phyloP scores from a whole-genome alignment of 2,113 vertebrate genomes.

The Xiphias gladius region DNA sequence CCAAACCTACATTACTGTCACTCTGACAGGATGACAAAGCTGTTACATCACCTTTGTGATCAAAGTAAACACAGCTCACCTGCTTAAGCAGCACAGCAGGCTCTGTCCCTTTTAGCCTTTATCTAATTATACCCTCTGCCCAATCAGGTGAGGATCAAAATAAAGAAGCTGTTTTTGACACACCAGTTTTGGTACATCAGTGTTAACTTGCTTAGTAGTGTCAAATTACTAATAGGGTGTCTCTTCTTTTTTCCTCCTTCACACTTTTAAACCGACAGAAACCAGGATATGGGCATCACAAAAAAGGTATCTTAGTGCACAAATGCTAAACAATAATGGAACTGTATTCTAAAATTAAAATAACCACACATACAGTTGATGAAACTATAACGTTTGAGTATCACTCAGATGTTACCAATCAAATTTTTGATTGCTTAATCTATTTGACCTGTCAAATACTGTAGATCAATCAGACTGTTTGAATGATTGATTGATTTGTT shows the following conservation, averaged over 20 bases:
- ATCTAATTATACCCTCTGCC: conserved; percentile 59
- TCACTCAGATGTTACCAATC: neutral
- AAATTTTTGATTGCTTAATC: conserved; percentile 3
- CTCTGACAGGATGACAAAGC: conserved; percentile 20
- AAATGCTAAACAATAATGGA: neutral
- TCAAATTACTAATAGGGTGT: conserved; percentile 5
- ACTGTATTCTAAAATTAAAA: neutral
- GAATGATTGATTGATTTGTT: neutral
- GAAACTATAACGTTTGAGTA: neutral
- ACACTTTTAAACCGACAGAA: conserved; percentile 48
- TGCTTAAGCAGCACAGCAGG: conserved; percentile 55
- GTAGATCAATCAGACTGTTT: neutral
- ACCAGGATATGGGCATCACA: conserved; percentile 75
- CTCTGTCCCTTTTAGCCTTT: conserved; percentile 45
- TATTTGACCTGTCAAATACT: neutral
- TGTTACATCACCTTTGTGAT: conserved; percentile 57
- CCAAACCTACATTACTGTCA: neutral
- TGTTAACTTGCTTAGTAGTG: neutral
- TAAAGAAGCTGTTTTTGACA: conserved; percentile 17
- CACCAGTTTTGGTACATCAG: neutral
- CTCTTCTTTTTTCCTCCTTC: neutral
- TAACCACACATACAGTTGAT: neutral
- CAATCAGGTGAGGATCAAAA: conserved; percentile 17
- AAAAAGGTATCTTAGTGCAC: conserved; percentile 74
- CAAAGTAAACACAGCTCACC: conserved; percentile 52